phyloP scores from a whole-genome alignment of 1,140 invertebrate genomes.

The Vanessa tameamea region DNA sequence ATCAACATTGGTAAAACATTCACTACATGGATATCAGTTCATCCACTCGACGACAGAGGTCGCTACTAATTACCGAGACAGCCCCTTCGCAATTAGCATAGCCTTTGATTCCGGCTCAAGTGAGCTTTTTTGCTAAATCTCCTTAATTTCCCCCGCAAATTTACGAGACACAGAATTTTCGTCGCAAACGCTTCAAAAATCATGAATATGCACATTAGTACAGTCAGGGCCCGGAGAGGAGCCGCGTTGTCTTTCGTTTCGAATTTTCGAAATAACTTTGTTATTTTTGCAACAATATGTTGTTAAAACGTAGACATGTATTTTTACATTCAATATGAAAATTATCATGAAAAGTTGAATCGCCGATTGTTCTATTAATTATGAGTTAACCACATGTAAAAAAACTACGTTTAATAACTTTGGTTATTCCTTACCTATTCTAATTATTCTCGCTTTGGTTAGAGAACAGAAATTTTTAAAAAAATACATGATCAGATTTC shows the following conservation, averaged over 20 bases:
- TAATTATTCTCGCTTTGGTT: too few relatives aligned
- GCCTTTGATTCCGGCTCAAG: slow-evolving; percentile 67
- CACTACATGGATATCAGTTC: slow-evolving; percentile 42
- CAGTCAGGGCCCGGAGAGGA: slow-evolving; percentile 9
- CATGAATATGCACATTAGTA: slow-evolving; percentile 48
- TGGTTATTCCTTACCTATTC: too few relatives aligned
- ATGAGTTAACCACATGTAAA: too few relatives aligned
- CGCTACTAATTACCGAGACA: slow-evolving; percentile 55
- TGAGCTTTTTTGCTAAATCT: slow-evolving; percentile 73
- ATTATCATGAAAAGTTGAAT: too few relatives aligned
- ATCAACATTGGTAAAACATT: not conserved
- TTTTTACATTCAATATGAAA: too few relatives aligned
- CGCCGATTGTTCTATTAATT: too few relatives aligned
- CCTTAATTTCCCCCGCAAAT: slow-evolving; percentile 61
- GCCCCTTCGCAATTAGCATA: slow-evolving; percentile 62
- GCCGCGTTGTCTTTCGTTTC: not conserved
- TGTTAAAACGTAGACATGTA: too few relatives aligned
- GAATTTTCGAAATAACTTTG: not conserved
- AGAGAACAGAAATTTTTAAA: too few relatives aligned
- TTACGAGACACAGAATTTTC: slow-evolving; percentile 40
- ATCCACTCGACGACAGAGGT: slow-evolving; percentile 64
- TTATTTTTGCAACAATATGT: not conserved
- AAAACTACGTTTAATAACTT: too few relatives aligned
- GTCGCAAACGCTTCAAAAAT: slow-evolving; percentile 43
- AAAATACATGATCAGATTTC: too few relatives aligned